Evolutionary conservation across 2,113 vertebrate genomes (phyloP).

Genomic region (Macroglossus sobrinus): DNA sequence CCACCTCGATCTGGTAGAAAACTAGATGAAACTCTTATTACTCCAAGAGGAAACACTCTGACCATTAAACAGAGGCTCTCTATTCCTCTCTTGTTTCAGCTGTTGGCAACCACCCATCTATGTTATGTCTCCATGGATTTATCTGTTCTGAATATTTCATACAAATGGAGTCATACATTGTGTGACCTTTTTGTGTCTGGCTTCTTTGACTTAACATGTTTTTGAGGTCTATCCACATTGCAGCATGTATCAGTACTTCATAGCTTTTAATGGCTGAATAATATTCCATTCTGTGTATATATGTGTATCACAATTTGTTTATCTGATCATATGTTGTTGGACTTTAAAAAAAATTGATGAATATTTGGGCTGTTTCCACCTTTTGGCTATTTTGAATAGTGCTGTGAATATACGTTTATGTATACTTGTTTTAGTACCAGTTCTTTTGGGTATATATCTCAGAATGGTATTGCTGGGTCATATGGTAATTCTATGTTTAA

Average conservation of each 20-base stretch:
- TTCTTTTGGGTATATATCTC: neutral
- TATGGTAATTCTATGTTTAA: neutral
- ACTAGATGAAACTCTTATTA: neutral
- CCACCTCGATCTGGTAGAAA: neutral
- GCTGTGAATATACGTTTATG: neutral
- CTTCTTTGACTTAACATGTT: neutral
- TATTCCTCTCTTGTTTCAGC: neutral
- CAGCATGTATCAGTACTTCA: neutral
- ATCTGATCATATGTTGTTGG: neutral
- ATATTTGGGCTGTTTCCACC: neutral
- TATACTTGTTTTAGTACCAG: neutral
- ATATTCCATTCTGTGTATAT: neutral
- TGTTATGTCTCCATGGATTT: neutral
- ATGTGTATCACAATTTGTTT: neutral
- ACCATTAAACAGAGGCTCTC: neutral
- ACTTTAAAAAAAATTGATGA: neutral
- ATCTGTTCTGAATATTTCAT: neutral
- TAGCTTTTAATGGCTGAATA: neutral
- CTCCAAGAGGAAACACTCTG: neutral
- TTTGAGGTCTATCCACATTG: neutral
- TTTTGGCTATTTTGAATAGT: neutral
- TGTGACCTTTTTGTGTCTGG: neutral
- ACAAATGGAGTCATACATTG: neutral
- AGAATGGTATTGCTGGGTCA: neutral
- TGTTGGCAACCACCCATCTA: neutral